These are phyloP conservation scores for Agapornis roseicollis DNA, from an alignment of 2,113 vertebrate species.

Conservation along the genomic window DNA sequence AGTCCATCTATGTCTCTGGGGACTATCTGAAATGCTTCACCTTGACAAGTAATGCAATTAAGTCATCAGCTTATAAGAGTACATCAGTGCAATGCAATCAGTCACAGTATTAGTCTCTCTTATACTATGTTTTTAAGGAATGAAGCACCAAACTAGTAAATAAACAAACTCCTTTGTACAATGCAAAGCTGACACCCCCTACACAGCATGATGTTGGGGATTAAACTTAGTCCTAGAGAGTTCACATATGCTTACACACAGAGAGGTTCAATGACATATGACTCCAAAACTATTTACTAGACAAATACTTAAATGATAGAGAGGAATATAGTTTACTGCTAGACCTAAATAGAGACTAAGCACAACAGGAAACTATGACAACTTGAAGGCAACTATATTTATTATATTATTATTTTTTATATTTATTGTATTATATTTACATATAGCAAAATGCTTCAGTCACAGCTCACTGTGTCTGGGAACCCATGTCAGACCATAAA, in stretches of 20 bases:
- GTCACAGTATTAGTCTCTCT: not conserved
- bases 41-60: not conserved
- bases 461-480: not conserved
- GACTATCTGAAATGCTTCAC: not conserved
- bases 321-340: not conserved
- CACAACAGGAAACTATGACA: not conserved
- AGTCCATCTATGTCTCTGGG: not conserved
- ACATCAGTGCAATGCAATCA: not conserved
- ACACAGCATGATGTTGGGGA: not conserved
- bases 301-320: not conserved
- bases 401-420: not conserved
- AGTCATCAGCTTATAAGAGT: not conserved
- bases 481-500: not conserved
- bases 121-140: not conserved
- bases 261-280: not conserved
- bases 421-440: too few species aligned
- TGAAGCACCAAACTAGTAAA: not conserved
- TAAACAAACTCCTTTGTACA: not conserved
- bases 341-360: not conserved
- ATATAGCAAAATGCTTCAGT: not conserved
- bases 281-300: not conserved
- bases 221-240: not conserved
- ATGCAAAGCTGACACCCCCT: not conserved
- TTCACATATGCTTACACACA: not conserved
- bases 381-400: constrained; percentile 1